Evolutionary conservation across 1,140 invertebrate species (phyloP), one percentile per base, ranked within the genome.

Genomic region (Leptinotarsa undecemlineata): DNA sequence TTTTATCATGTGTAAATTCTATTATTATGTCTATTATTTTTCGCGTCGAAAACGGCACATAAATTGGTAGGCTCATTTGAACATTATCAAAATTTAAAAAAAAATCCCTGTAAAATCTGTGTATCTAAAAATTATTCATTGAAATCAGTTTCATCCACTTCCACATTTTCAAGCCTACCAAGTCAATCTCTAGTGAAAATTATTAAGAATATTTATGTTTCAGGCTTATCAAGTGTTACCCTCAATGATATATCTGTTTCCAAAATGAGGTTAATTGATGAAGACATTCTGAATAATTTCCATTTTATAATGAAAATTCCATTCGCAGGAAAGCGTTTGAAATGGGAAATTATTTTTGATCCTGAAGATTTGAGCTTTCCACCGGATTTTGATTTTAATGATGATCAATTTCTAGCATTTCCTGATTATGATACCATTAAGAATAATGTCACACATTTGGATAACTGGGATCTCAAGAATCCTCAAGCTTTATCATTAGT

Each of bases 351-450:
- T 8, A 81, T 86, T 47, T 85, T 86, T 67, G 80, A 82, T 77
- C 80, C 81, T 61, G 78, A 84, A 60, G 77, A 83, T 68, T 76
- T 78, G 57, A 69, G 62, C 6, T 80, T 81, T 61, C 77, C 84
- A 5, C 85, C 85, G 21, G 85, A 86, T 79, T 86, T 86, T 77
- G 75, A 82, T 73, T 85, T 86, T 71, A 77, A 80, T 69, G 80
- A 84, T 76, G 79, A 82, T 23, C 62, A 74, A 23, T 86, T 86
- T 77, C 67, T 84, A 15, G 42, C 72, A 60, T 80, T 84, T 74
- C 77, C 81, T 5, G 79, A 85, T 70, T 71, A 81, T n/a, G 77
- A 84, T 68, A 70, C 75, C 23, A 78, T 85, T 23, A 69, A 77
- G 42, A 76, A 82, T 68, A 68, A 82, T 74, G 48, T 86, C 11